A percentile compares a stretch with the other conserved stretches of the same genome.
phyloP scores from a whole-genome alignment of 2,797 vertebrate species.

The Malurus splendens region DNA sequence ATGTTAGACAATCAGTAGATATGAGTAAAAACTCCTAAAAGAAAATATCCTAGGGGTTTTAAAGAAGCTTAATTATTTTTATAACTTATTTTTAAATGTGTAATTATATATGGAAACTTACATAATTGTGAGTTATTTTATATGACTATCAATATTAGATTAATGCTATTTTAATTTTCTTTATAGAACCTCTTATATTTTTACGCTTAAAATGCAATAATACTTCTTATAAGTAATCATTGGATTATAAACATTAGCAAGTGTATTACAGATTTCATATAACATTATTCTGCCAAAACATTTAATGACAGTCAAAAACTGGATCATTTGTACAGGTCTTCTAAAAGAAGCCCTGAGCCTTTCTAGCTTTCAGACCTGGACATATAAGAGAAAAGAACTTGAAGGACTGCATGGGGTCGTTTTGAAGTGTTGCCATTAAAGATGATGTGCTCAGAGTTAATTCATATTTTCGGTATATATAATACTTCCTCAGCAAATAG shows the following conservation, averaged over 20 bases:
- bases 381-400: background rate
- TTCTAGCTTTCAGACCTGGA: background rate
- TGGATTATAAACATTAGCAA: background rate
- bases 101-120: constrained; percentile 61
- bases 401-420: background rate
- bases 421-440: background rate
- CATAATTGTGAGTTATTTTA: constrained; percentile 57
- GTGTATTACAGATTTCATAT: background rate
- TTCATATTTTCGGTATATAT: background rate
- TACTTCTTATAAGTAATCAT: constrained; percentile 31
- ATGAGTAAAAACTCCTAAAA: constrained; percentile 76
- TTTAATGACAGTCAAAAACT: background rate
- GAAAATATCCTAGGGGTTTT: constrained; percentile 43
- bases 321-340: background rate
- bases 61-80: constrained; percentile 68
- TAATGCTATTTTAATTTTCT: constrained; percentile 57
- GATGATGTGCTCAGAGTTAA: background rate
- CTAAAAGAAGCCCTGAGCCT: background rate
- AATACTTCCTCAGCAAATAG: background rate
- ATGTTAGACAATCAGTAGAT: constrained; percentile 85
- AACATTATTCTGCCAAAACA: background rate
- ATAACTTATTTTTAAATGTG: constrained; percentile 70
- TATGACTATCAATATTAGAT: constrained; percentile 55
- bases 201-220: constrained; percentile 47
- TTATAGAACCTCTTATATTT: constrained; percentile 61